These are phyloP conservation scores for Stenopsyche tienmushanensis DNA, from an alignment of 1,140 invertebrate species.

Conservation along the genomic window DNA sequence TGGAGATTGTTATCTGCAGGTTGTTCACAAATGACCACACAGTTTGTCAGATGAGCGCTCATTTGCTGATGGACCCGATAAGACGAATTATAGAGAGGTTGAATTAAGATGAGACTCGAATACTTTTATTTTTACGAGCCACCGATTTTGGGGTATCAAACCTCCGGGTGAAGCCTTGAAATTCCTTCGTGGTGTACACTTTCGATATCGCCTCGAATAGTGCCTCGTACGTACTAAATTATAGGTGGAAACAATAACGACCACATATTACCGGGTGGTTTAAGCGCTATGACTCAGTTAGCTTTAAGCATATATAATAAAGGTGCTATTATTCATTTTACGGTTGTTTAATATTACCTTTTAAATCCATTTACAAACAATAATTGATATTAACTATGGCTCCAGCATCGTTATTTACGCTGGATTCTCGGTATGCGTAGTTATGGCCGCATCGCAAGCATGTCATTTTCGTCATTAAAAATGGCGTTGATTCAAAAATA, in stretches of 20 bases:
- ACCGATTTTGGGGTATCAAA: constrained; percentile 26
- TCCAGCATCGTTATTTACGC: no score
- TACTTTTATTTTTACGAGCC: constrained; percentile 37
- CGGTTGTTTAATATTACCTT: not conserved
- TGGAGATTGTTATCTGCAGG: not conserved
- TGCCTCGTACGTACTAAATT: no score
- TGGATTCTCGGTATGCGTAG: no score
- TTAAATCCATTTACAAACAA: not conserved
- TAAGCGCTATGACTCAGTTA: not conserved
- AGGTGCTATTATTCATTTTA: not conserved
- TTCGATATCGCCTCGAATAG: not conserved
- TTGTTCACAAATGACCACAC: constrained; percentile 12
- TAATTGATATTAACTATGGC: not conserved
- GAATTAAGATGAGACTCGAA: constrained; percentile 20
- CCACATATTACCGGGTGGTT: not conserved
- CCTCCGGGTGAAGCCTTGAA: not conserved
- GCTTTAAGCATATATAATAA: not conserved
- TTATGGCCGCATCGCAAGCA: no score
- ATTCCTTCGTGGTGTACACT: not conserved
- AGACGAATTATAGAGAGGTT: constrained; percentile 1
- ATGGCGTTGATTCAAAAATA: no score
- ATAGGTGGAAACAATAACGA: not conserved
- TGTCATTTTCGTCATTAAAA: no score
- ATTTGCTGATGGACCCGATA: constrained; percentile 10
- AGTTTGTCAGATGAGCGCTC: constrained; percentile 9